Base-by-base conservation (phyloP, 1,140 invertebrate species). In the Magallana ariakensis region DNA sequence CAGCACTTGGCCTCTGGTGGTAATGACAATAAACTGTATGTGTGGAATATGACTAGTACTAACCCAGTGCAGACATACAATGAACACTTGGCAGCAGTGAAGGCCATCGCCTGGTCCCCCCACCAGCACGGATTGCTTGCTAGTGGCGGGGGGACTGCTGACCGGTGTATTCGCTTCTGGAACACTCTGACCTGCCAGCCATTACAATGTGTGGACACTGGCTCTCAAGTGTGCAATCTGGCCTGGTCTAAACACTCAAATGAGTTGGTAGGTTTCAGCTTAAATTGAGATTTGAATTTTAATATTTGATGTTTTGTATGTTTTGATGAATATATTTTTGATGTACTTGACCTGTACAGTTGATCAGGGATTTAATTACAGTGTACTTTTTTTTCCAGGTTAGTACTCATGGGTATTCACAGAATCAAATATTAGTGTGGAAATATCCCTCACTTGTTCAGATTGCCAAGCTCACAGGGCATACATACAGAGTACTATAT, bases 351-450 rank as follows among this genome's bases (percentile, higher is more conserved):
- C 11, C 22, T 22, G 5, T 75, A 26, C 22, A 75, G 66, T 13
- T 11, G 26, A 75, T 8, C 66, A 75, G 26, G 10, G 8, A 75
- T 60, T 13, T 26, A 75, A 33, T 26, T 75, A 26, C 66, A 75
- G 11, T 75, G 13, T 13, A 33, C 22, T 80, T 85, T 85, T 22
- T 80, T 70, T 91, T 92, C 85, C 91, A 96, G 95, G 96, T 96
- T 53, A 99, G 98, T 92, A 99, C 99, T 0, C 99, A 99, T 94
- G 99, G 99, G 0, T 99, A 99, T 93, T 99, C 99, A 53, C 99
- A 99, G 94, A 99, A 99, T 95, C 99, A 99, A 95, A 99, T 99
- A 84, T 95, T 99, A 13, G 98, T 99, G 0, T 99, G 99, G 99
- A 99, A 99, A 93, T 99, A 99, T 95, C 99, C 99, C 0, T 98